Percentiles rank a stretch among this genome's conserved stretches.
These are phyloP conservation scores for Leptothorax acervorum DNA, from an alignment of 2,888 invertebrate species.

Conservation along the genomic window DNA sequence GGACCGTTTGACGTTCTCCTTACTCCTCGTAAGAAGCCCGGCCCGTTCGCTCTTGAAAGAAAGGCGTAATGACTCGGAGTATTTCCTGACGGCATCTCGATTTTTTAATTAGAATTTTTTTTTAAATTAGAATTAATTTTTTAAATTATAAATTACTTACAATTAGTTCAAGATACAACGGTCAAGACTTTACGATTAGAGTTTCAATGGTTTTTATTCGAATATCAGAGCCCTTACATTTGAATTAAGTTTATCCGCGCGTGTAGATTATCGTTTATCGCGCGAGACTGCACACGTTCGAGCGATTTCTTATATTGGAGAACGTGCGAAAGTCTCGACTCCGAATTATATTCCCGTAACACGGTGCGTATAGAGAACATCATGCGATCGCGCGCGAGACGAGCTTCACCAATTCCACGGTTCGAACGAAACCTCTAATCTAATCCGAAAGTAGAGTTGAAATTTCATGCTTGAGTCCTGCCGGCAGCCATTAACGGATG, in stretches of 20 bases:
- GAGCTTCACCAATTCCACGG: conserved; percentile 29
- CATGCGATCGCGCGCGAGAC: conserved; percentile 32
- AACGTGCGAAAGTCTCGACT: background rate
- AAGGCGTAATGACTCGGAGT: background rate
- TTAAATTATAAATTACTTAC: too few species aligned
- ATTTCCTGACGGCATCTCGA: background rate
- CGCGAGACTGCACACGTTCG: conserved; percentile 1
- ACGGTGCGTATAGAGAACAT: background rate
- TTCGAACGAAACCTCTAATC: conserved; percentile 51
- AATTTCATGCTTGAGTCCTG: conserved; percentile 66
- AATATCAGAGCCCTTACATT: background rate
- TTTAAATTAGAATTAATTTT: too few species aligned
- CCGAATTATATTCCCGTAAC: conserved; percentile 8
- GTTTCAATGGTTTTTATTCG: background rate
- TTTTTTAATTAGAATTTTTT: background rate
- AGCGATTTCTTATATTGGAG: background rate
- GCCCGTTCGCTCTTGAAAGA: background rate
- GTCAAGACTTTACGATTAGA: background rate
- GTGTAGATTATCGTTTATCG: background rate
- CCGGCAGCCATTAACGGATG: conserved; percentile 61
- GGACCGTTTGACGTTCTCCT: conserved; percentile 46
- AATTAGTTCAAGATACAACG: too few species aligned
- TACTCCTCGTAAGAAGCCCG: conserved; percentile 22
- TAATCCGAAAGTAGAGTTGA: conserved; percentile 56
- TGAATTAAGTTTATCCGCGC: background rate